Base-by-base conservation (phyloP, 1,140 invertebrate species). In the Ostrea denselamellosa region DNA sequence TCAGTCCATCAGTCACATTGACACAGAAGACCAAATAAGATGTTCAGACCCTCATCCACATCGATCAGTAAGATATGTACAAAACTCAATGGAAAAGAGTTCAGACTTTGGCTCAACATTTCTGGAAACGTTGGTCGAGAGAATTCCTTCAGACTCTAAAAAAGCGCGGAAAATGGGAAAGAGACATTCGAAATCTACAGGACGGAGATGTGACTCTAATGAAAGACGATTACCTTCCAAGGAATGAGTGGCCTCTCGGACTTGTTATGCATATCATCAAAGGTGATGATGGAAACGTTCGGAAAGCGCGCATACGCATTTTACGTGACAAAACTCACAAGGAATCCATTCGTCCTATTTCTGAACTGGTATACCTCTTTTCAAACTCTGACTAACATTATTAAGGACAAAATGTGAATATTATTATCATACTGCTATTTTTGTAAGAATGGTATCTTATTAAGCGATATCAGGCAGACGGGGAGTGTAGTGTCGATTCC, bases 121-220 rank as follows among this genome's bases (percentile, higher is more conserved):
- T 87, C 52, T 87, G 86, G 86, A 83, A 62, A 68, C 53, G 82
- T 17, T 84, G 86, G 81, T 53, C 25, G 5, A 51, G 10, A 5
- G 56, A 87, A 53, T 87, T 52, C 22, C 12, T 87, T 8, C 86
- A 87, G 17, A 87, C 52, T 62, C 62, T 83, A n/a, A 81, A 83
- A 52, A 7, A 19, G 19, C 51, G 81, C 0, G 34, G 51, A 53
- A 87, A 84, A 44, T 87, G 82, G 86, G 12, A 83, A 9, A 12
- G 8, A 8, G n/a, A 44, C 28, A 25, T 19, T 14, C 86, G 54
- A 28, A 84, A 87, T 52, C 10, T 83, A 44, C 2, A 68, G 8
- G 65, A 65, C 10, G 81, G 34, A 52, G 86, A 87, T 65, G 44
- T 87, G 28, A n/a, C n/a, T n/a, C 10, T 84, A 19, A 68, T 87